Conservation (phyloP, 2,888 invertebrate species). For the Lacanobia wlatinum region DNA sequence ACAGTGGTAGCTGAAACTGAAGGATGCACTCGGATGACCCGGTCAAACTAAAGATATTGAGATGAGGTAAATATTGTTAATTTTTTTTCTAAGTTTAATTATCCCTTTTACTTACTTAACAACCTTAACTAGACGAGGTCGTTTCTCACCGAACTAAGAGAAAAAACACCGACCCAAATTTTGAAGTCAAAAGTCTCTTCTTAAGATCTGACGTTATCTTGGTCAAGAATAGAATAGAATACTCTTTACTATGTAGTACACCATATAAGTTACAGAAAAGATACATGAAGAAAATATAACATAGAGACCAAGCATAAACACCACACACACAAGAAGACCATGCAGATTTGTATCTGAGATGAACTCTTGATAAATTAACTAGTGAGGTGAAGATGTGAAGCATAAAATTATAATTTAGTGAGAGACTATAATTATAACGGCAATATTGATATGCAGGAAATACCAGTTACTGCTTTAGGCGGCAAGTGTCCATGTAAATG, state of each 20-base stretch:
- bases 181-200: background rate
- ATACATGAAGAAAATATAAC: no score
- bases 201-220: background rate
- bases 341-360: background rate
- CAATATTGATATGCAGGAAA: background rate
- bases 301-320: no score
- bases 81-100: background rate
- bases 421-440: background rate
- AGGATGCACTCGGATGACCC: slow-evolving; percentile 34
- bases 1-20: slow-evolving; percentile 1
- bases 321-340: background rate
- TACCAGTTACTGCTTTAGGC: background rate
- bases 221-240: no score
- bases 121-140: no score
- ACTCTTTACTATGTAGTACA: no score
- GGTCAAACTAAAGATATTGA: slow-evolving; percentile 4
- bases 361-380: background rate
- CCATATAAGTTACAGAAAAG: no score
- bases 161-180: background rate
- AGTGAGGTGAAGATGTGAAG: background rate
- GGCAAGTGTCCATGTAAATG: background rate
- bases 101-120: background rate
- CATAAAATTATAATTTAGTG: background rate
- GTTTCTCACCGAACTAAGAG: no score
- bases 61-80: background rate